phyloP scores from a whole-genome alignment of 2,113 vertebrate species.

The Coptodon bakossiorum region DNA sequence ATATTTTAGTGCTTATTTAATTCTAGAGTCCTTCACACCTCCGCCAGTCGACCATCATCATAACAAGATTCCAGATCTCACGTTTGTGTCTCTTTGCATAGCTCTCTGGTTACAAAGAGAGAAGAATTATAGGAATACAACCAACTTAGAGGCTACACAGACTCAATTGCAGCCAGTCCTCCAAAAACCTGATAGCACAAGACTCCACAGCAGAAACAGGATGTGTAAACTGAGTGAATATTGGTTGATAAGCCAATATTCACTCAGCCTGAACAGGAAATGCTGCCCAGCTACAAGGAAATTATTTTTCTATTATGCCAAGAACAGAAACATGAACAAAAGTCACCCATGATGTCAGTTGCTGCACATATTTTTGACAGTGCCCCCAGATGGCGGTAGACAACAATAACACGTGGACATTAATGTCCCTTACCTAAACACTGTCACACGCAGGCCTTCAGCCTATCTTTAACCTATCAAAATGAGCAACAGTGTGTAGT shows the following conservation, averaged over 20 bases:
- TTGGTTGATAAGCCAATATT: background rate
- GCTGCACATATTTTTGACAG: background rate
- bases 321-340: background rate
- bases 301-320: background rate
- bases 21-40: background rate
- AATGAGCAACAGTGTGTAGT: background rate
- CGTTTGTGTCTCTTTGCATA: background rate
- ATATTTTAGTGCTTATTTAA: background rate
- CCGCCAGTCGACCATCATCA: background rate
- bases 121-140: background rate
- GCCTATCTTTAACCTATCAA: background rate
- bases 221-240: background rate
- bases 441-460: background rate
- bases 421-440: background rate
- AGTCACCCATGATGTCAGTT: background rate
- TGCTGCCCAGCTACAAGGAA: background rate
- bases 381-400: background rate
- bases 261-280: background rate
- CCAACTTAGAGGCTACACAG: background rate
- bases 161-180: background rate
- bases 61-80: background rate
- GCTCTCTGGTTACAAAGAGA: background rate
- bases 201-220: background rate
- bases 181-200: background rate
- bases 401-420: background rate